These are phyloP conservation scores for Micronisus gabar DNA, from an alignment of 2,113 vertebrate species.

Conservation along the genomic window DNA sequence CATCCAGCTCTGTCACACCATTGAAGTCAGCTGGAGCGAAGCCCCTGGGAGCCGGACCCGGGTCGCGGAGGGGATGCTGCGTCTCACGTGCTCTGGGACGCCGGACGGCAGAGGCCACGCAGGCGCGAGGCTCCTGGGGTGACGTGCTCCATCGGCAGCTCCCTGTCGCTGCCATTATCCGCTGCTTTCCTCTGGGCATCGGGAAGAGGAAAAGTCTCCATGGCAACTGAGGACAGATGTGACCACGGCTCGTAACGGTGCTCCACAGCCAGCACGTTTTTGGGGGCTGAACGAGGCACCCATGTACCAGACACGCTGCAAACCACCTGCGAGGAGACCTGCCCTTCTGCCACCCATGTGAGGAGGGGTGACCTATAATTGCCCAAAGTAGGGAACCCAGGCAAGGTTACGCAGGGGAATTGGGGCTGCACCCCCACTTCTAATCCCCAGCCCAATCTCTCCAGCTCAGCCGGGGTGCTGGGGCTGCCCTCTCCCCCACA, in stretches of 20 bases:
- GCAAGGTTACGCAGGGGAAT: accelerated
- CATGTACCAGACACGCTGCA: accelerated
- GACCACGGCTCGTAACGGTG: not conserved
- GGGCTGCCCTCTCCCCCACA: not conserved
- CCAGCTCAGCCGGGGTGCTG: not conserved
- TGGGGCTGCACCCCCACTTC: accelerated
- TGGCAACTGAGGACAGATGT: constrained; percentile 34
- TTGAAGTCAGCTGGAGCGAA: not conserved
- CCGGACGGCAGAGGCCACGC: accelerated
- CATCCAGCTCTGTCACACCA: accelerated
- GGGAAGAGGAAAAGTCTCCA: constrained; percentile 31
- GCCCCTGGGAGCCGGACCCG: not conserved
- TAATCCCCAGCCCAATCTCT: not conserved
- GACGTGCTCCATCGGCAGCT: not conserved
- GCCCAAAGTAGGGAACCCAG: not conserved
- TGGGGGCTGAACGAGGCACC: not conserved
- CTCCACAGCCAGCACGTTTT: not conserved
- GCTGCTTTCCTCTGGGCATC: not conserved
- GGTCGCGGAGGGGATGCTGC: not conserved
- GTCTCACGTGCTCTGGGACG: accelerated
- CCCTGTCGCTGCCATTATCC: not conserved
- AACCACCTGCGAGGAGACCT: not conserved
- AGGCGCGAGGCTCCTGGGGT: not conserved
- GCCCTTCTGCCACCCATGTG: accelerated
- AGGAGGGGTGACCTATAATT: accelerated